Base-by-base conservation (phyloP, 2,113 vertebrate species). In the Haplochromis burtoni region DNA sequence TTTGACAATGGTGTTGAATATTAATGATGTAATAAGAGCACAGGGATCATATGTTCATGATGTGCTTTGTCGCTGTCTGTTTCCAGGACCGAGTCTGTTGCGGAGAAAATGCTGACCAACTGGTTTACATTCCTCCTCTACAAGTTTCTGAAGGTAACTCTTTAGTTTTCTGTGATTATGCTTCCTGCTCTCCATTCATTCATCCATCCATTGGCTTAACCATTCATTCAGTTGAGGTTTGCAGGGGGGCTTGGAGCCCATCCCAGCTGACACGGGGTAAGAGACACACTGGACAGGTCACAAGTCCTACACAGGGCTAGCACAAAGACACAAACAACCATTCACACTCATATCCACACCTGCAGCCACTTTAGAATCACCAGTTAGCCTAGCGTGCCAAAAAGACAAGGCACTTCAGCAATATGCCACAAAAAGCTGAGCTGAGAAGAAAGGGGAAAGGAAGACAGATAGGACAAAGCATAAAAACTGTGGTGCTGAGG, bases 21-120 rank as follows among this genome's bases (percentile, higher is more conserved):
- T 95, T 90, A 80, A 93, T 93, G 92, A 90, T 8, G 83, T 80
- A 90, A 91, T 90, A 88, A 53, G 81, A 93, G 84, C 31, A 19
- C 7, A 13, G 78, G 85, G 87, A 90, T 88, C 88, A 81, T 80
- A 38, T 91, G 82, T 88, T 93, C 45, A 93, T 78, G 33, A 87
- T 57, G 82, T 59, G 21, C 66, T 87, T 80, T 92, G 40, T 93
- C 51, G 63, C 78, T 57, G 17, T 90, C 8, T 92, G 54, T 89
- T 91, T 87, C 57, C 91, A 96, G 95, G 91, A 96, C 95, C 7
- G 95, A 96, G 87, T 96, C 95, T 29, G 95, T 96, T 2, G 95
- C 95, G n/a, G 95, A 96, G 91, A 96, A 96, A 88, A 96, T 96
- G 95, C 93, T 96, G 89, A 96, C 95, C 82, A 96, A 96, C 89